phyloP scores from a whole-genome alignment of 2,113 vertebrate species.

The Misgurnus mizolepis region DNA sequence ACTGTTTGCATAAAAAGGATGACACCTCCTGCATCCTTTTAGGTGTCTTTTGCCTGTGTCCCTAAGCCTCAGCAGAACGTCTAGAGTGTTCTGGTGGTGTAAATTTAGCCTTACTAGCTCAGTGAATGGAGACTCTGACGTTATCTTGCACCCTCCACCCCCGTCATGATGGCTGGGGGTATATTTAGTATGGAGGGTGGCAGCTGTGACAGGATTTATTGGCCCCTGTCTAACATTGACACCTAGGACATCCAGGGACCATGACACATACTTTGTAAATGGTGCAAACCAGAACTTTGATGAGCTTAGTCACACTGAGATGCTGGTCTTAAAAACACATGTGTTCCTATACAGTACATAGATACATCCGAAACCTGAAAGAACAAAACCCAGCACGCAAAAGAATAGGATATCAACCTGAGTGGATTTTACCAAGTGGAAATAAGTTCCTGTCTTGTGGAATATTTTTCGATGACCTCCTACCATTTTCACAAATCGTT shows the following conservation, averaged over 20 bases:
- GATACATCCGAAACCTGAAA: background rate
- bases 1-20: no score
- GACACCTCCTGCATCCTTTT: no score
- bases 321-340: background rate
- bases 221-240: background rate
- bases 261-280: constrained; percentile 11
- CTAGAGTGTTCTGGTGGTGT: constrained; percentile 14
- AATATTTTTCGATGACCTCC: background rate
- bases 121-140: background rate
- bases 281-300: background rate
- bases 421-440: background rate
- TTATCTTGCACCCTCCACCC: constrained; percentile 1
- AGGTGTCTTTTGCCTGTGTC: background rate
- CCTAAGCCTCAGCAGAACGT: background rate
- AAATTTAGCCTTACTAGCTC: constrained; percentile 30
- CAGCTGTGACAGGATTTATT: constrained; percentile 46
- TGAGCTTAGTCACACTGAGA: constrained; percentile 9
- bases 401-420: constrained; percentile 11
- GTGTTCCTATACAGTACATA: background rate
- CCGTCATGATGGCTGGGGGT: constrained; percentile 25
- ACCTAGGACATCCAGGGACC: constrained; percentile 4
- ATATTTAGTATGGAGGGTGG: constrained; percentile 34
- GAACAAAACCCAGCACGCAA: background rate
- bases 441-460: background rate
- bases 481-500: background rate